These are phyloP conservation scores for Hipparchia sbordonii DNA, from an alignment of 2,888 invertebrate genomes.

Conservation along the genomic window DNA sequence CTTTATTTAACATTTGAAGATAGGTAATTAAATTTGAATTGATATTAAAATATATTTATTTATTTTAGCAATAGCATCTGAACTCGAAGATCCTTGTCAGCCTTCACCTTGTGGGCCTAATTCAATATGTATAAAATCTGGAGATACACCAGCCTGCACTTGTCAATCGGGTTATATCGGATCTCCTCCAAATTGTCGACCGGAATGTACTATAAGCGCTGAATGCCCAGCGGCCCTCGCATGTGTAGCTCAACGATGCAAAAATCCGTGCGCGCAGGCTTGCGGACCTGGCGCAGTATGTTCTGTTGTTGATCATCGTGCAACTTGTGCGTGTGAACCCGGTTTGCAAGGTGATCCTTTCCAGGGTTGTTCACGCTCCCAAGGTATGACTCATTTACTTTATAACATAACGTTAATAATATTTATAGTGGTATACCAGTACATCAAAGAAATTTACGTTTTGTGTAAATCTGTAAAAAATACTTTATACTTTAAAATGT, in stretches of 20 bases:
- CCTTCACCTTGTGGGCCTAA: constrained; percentile 87
- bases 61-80: constrained; percentile 52
- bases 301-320: constrained; percentile 85
- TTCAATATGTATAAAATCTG: constrained; percentile 84
- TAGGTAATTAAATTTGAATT: neutral
- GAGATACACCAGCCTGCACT: constrained; percentile 84
- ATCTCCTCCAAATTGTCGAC: constrained; percentile 86
- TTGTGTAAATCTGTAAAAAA: constrained; percentile 20
- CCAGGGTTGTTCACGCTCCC: constrained; percentile 75
- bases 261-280: constrained; percentile 86
- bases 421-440: neutral
- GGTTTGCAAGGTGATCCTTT: constrained; percentile 86
- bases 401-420: constrained; percentile 8
- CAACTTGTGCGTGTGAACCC: constrained; percentile 84
- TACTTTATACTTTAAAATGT: constrained; percentile 21
- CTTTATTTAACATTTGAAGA: neutral
- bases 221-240: constrained; percentile 86
- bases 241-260: constrained; percentile 85
- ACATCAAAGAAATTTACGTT: neutral
- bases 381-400: constrained; percentile 58
- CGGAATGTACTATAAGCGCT: constrained; percentile 86
- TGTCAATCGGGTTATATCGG: constrained; percentile 85
- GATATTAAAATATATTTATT: constrained; percentile 15
- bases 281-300: constrained; percentile 84
- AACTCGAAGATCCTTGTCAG: constrained; percentile 82